Base-by-base conservation (phyloP, 2,888 invertebrate species). In the Tolmerus cingulatus region DNA sequence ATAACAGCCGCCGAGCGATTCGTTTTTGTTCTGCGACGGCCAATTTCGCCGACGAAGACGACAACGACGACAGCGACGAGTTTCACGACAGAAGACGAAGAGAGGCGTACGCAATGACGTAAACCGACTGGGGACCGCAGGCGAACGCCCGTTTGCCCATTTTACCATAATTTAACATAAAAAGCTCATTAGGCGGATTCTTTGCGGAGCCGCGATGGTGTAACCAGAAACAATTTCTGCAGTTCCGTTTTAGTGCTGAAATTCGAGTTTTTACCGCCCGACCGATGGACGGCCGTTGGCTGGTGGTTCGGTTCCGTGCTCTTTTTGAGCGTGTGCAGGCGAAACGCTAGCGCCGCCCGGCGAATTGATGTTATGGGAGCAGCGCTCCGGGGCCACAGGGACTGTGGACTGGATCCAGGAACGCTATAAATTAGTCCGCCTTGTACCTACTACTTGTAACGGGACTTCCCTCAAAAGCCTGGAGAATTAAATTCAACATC, bases 91-190 rank as follows among this genome's bases (percentile, higher is more conserved):
- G 8, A 40, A 16, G 76, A 76, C 76, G 14, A 30, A 0, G 4
- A 14, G 14, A 37, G 76, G 37, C 57, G 30, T 57, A 82, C 82
- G 37, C 57, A 57, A 76, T 76, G 57, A 27, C 82, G 51, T 27
- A 57, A 82, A 37, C 57, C 16, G 12, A 46, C 43, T 74, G 37
- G 19, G 51, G 34, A 12, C 19, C 51, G 27, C 27, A 30, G 51
- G n/a, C 34, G 27, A 19, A 81, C 23, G 82, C 82, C 37, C 81
- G 81, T 55, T 81, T 27, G 46, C 12, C 78, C 51, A 27, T 30
- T 79, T 82, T 82, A 57, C 57, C 57, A 82, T 82, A 82, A 19
- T 82, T 82, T 82, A 82, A 57, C 82, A 82, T 82, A 82, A 82
- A 82, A 81, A 82, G n/a, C 55, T 57, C 82, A 82, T 82, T 57